Conservation (phyloP, 2,888 invertebrate genomes). For the Diarsia rubi region DNA sequence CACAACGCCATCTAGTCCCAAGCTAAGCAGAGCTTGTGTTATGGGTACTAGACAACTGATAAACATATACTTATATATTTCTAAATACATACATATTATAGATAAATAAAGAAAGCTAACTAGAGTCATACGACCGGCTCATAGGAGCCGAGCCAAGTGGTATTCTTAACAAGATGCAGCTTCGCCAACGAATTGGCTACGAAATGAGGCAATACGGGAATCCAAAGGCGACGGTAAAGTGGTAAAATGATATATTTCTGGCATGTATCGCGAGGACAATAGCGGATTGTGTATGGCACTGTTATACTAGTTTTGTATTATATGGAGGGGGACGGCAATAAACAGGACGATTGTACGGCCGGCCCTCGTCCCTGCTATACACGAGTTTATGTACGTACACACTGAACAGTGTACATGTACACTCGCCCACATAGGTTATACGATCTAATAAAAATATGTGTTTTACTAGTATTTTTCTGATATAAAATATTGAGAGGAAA, state of each 20-base stretch:
- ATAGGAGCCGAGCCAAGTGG: slow-evolving; percentile 68
- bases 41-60: too few species aligned
- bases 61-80: too few species aligned
- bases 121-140: slow-evolving; percentile 37
- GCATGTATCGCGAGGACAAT: slow-evolving; percentile 69
- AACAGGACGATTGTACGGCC: slow-evolving; percentile 75
- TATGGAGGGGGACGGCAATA: slow-evolving; percentile 74
- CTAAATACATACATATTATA: too few species aligned
- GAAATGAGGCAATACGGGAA: slow-evolving; percentile 73
- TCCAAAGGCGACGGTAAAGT: slow-evolving; percentile 78
- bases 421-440: slow-evolving; percentile 57
- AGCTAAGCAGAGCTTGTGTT: too few species aligned
- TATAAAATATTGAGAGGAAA: slow-evolving; percentile 47
- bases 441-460: slow-evolving; percentile 64
- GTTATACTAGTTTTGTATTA: slow-evolving; percentile 76
- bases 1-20: too few species aligned
- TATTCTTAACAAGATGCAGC: slow-evolving; percentile 72
- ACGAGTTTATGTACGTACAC: slow-evolving; percentile 55
- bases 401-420: slow-evolving; percentile 51
- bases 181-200: slow-evolving; percentile 69
- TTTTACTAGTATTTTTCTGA: slow-evolving; percentile 55
- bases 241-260: slow-evolving; percentile 79
- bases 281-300: slow-evolving; percentile 71
- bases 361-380: slow-evolving; percentile 63
- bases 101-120: slow-evolving; percentile 51